A percentile compares a stretch with the other conserved stretches of the same genome.
phyloP scores from a whole-genome alignment of 2,888 invertebrate genomes.

The Uloborus plumipes region DNA sequence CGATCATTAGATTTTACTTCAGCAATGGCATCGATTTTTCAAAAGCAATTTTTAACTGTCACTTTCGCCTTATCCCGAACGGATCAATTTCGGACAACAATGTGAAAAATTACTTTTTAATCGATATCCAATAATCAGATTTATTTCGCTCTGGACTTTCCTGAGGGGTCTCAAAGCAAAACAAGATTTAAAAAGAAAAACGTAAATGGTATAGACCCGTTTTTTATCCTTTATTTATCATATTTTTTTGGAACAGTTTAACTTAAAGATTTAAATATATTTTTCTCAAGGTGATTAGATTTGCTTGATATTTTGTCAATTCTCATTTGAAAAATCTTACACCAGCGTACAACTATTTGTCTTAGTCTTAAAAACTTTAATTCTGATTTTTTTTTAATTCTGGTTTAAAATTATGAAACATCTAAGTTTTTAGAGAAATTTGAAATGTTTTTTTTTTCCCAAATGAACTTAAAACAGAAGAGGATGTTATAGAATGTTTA shows the following conservation, averaged over 20 bases:
- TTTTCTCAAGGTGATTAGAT: not conserved
- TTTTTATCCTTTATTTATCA: conserved; percentile 6
- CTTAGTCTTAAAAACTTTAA: too few relatives aligned
- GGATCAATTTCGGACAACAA: conserved; percentile 65
- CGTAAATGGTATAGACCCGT: not conserved
- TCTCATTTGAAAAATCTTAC: too few relatives aligned
- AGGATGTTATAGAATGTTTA: too few relatives aligned
- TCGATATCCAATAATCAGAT: conserved; percentile 65
- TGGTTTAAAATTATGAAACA: too few relatives aligned
- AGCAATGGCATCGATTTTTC: conserved; percentile 51
- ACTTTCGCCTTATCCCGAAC: conserved; percentile 52
- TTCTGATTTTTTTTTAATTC: too few relatives aligned
- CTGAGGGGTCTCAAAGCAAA: not conserved
- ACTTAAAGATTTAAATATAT: conserved; percentile 60
- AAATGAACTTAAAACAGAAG: too few relatives aligned
- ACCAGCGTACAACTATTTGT: too few relatives aligned
- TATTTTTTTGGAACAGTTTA: conserved; percentile 24
- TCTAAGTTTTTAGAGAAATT: too few relatives aligned
- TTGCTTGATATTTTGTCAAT: too few relatives aligned
- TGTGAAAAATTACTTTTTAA: conserved; percentile 65
- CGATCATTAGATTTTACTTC: conserved; percentile 58
- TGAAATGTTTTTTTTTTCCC: too few relatives aligned
- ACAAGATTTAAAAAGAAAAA: conserved; percentile 11
- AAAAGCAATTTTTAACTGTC: conserved; percentile 64
- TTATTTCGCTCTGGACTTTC: conserved; percentile 55